A percentile compares a stretch with the other conserved stretches of the same genome.
These are phyloP conservation scores for Pseudomyrmex concolor DNA, from an alignment of 1,140 invertebrate genomes.

Conservation along the genomic window DNA sequence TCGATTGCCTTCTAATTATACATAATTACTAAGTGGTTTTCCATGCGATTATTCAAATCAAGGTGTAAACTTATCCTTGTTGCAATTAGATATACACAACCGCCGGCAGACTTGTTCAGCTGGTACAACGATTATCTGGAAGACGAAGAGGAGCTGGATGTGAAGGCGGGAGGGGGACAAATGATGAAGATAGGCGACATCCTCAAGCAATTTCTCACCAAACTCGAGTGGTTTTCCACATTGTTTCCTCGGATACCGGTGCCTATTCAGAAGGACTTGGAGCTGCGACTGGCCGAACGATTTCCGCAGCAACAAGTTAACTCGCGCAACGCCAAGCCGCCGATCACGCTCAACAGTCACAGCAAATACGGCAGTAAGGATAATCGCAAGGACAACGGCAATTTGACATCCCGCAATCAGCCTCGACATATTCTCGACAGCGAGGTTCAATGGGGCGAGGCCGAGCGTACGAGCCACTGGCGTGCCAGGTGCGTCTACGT, in stretches of 20 bases:
- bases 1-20: neutral
- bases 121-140: slow-evolving; percentile 99
- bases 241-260: slow-evolving; percentile 99
- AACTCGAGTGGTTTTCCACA: slow-evolving; percentile 99
- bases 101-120: slow-evolving; percentile 96
- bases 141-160: slow-evolving; percentile 98
- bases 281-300: slow-evolving; percentile 89
- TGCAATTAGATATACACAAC: slow-evolving; percentile 94
- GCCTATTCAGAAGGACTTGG: slow-evolving; percentile 97
- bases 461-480: slow-evolving; percentile 84
- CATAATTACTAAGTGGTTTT: slow-evolving; percentile 6
- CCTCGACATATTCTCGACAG: slow-evolving; percentile 85
- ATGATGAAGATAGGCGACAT: slow-evolving; percentile 97
- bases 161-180: slow-evolving; percentile 98
- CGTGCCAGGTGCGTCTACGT: slow-evolving; percentile 85
- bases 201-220: slow-evolving; percentile 96
- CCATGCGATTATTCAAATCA: too few relatives aligned
- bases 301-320: slow-evolving; percentile 84
- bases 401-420: slow-evolving; percentile 66
- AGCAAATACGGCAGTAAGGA: slow-evolving; percentile 79
- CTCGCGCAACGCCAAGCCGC: slow-evolving; percentile 81
- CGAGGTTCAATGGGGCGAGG: slow-evolving; percentile 86
- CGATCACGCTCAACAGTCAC: slow-evolving; percentile 83
- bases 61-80: neutral
- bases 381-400: slow-evolving; percentile 79